These are phyloP conservation scores for Drosophila littoralis DNA, from an alignment of 1,140 invertebrate species.

Conservation along the genomic window DNA sequence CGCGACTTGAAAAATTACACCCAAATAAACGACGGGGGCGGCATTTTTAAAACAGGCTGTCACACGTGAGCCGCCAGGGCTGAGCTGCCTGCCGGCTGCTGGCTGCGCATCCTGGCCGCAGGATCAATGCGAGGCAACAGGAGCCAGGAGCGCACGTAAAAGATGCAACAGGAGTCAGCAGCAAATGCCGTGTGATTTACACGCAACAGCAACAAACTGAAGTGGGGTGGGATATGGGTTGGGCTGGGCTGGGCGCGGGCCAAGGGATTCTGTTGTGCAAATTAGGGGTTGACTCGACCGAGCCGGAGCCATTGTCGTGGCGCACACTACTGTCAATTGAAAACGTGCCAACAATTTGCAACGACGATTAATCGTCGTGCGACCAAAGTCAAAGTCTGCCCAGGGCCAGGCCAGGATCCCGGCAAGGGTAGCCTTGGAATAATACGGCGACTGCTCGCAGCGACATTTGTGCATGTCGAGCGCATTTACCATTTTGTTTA, in stretches of 20 bases:
- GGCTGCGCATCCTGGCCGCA: conserved; percentile 39
- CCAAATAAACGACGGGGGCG: conserved; percentile 68
- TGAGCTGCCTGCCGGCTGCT: conserved; percentile 1
- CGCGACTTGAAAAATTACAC: conserved; percentile 81
- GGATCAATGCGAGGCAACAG: conserved; percentile 48
- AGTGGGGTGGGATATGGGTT: conserved; percentile 16
- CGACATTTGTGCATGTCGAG: conserved; percentile 58
- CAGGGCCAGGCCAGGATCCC: background rate
- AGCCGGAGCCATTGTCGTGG: conserved; percentile 22
- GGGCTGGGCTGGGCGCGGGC: too few relatives aligned
- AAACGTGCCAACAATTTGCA: conserved; percentile 84
- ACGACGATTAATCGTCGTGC: conserved; percentile 84
- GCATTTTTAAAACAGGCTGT: conserved; percentile 72
- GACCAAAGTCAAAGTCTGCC: conserved; percentile 60
- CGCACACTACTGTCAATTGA: conserved; percentile 79
- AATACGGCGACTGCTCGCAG: background rate
- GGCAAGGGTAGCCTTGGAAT: background rate
- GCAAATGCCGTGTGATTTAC: conserved; percentile 80
- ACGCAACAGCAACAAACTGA: conserved; percentile 50
- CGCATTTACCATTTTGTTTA: conserved; percentile 76
- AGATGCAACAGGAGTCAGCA: conserved; percentile 76
- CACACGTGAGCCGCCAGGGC: conserved; percentile 53
- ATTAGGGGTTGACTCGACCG: conserved; percentile 68
- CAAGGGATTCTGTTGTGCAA: conserved; percentile 42
- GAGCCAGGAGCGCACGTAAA: conserved; percentile 62